Evolutionary conservation across 2,113 vertebrate genomes (phyloP), one percentile per base, ranked within the genome.

Genomic region (Calidris pugnax): DNA sequence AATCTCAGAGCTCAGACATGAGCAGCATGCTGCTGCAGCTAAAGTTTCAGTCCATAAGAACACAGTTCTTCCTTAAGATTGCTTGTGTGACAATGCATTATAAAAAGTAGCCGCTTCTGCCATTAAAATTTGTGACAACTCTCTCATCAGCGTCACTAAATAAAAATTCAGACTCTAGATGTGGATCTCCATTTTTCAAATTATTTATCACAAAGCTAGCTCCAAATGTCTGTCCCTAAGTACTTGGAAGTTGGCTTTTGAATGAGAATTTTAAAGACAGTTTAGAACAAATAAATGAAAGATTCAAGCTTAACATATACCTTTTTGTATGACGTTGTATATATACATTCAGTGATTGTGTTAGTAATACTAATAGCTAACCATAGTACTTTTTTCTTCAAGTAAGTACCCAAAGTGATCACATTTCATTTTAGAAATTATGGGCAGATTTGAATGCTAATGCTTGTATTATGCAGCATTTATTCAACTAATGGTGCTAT

Each of bases 1-100:
- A 98, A 97, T 98, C 96, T 83, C 91, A 76, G 95, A 89, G 88
- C 96, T 98, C 97, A 97, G 97, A 97, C 96, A 96, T 97, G 89
- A 98, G 87, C 95, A 97, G 95, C 91, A 83, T 66, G 92, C 90
- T 96, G 87, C 91, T 89, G 94, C 84, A 97, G 97, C 91, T 97
- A 87, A 94, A 66, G 85, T 95, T 97, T 96, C 89, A 94, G 82
- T 83, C 90, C 82, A 72, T 33, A 60, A 80, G 94, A 98, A 87
- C 14, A 48, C 21, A 94, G 13, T 45, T 53, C 87, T 90, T 91
- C 92, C 93, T 89, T 79, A 95, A 85, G 87, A 95, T 92, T 73
- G 66, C 6, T 74, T 82, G 30, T 95, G 93, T 89, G 66, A 93
- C 62, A 79, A 6, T 24, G 59, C 33, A 37, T 55, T 62, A 24